phyloP scores from a whole-genome alignment of 2,888 invertebrate genomes.

The Itoplectis maculator region DNA sequence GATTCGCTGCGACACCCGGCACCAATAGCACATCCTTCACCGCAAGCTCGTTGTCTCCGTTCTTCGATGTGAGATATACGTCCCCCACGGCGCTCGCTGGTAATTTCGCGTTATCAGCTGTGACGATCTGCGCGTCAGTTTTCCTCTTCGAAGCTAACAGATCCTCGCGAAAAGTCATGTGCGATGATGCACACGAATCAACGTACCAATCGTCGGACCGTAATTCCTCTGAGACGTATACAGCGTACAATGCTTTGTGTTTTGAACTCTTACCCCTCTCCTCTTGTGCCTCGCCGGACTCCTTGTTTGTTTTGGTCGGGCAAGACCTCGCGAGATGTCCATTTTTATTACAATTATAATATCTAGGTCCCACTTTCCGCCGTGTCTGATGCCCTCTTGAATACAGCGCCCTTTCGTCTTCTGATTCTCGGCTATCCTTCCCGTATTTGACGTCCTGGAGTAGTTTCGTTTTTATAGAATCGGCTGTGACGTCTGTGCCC shows the following conservation, averaged over 20 bases:
- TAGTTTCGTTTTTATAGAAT: slow-evolving; percentile 75
- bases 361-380: slow-evolving; percentile 25
- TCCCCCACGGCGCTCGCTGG: slow-evolving; percentile 6
- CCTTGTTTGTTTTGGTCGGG: neutral
- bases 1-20: slow-evolving; percentile 27
- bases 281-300: slow-evolving; percentile 3
- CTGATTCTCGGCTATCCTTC: neutral
- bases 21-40: slow-evolving; percentile 24
- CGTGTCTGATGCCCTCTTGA: slow-evolving; percentile 67
- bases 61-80: neutral
- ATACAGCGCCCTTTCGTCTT: slow-evolving; percentile 16
- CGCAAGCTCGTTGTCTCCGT: neutral
- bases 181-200: slow-evolving; percentile 71
- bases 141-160: neutral
- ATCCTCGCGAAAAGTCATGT: slow-evolving; percentile 67
- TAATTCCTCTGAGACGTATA: slow-evolving; percentile 81
- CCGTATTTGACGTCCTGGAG: slow-evolving; percentile 65
- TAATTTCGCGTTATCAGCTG: slow-evolving; percentile 6
- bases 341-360: slow-evolving; percentile 35
- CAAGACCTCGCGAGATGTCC: slow-evolving; percentile 31
- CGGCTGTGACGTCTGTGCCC: slow-evolving; percentile 71
- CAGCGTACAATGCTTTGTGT: slow-evolving; percentile 28
- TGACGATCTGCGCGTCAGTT: neutral
- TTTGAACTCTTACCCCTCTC: neutral
- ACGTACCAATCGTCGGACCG: slow-evolving; percentile 81